Conservation (phyloP, 2,888 invertebrate genomes). For the Ormyrus labotus region DNA sequence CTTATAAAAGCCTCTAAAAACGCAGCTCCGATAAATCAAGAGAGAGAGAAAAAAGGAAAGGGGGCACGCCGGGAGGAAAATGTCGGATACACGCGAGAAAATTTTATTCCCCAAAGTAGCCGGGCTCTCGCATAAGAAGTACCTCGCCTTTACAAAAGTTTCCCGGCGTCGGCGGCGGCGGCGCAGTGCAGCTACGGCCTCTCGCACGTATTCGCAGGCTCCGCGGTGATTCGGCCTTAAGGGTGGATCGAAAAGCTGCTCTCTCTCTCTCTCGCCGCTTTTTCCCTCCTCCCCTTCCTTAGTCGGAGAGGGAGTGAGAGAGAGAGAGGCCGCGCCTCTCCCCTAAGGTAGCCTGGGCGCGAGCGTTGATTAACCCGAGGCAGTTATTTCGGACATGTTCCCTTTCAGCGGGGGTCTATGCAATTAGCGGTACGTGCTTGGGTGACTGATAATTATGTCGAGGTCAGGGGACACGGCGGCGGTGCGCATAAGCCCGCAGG, state of each 20-base stretch:
- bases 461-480: slow-evolving; percentile 53
- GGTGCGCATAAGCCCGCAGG: slow-evolving; percentile 35
- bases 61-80: background rate
- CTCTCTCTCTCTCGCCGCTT: background rate
- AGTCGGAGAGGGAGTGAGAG: background rate
- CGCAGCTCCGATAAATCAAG: background rate
- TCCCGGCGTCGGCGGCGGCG: no score
- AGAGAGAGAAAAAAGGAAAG: background rate
- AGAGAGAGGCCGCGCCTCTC: background rate
- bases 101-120: background rate
- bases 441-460: slow-evolving; percentile 58
- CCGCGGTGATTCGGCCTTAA: slow-evolving; percentile 28
- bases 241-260: slow-evolving; percentile 24
- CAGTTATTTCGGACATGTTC: slow-evolving; percentile 58
- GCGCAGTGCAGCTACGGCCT: background rate
- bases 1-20: background rate
- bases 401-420: slow-evolving; percentile 53
- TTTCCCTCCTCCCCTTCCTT: background rate
- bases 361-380: slow-evolving; percentile 55
- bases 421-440: slow-evolving; percentile 58
- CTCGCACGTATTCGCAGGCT: background rate
- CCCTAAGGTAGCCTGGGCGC: background rate
- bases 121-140: background rate
- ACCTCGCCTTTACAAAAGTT: background rate
- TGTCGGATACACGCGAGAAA: background rate